Evolutionary conservation across 1,140 invertebrate genomes (phyloP), one percentile per base, ranked within the genome.

Genomic region (Trachymyrmex cornetzi): DNA sequence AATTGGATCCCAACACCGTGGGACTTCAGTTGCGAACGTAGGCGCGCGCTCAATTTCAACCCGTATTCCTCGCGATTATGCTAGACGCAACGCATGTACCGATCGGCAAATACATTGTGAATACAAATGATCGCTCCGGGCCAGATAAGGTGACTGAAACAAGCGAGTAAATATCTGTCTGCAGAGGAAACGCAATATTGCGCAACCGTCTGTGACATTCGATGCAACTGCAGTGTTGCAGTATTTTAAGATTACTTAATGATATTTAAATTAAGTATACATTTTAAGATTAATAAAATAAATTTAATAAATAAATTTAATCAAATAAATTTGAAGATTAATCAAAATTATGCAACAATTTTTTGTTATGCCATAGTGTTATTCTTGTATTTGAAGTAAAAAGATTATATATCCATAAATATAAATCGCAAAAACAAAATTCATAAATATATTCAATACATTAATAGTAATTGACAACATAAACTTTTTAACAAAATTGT

Each of bases 1-100:
- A 82, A 81, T 71, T 71, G 50, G 9, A 9, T 48, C 19, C 5
- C 27, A 6, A 27, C 0, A 80, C 22, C 44, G 77, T 30, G 75
- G 16, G 30, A 55, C 27, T 14, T 80, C 1, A 14, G 55, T 71
- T 34, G 34, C 12, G n/a, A 14, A 5, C 50, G 34, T 38, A 64
- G 53, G 24, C 16, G 38, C 5, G 75, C 79, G 55, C 12, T 44
- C 53, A 16, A 61, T 61, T 74, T 14, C 69, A 55, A 61, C 90
- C 88, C 86, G 91, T 89, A 92, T 86, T 87, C 71, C 72, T 92
- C 77, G 88, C 88, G 91, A 93, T 93, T 92, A 92, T 92, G 88
- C 82, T 80, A 88, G 86, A 71, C 84, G 27, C 84, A 34, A 77
- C 30, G 61, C n/a, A 27, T 64, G 30, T 77, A 57, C 77, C 53